Percentiles rank a stretch among this genome's conserved stretches.
These are phyloP conservation scores for Atherinomorus stipes DNA, from an alignment of 2,113 vertebrate species.

Conservation along the genomic window DNA sequence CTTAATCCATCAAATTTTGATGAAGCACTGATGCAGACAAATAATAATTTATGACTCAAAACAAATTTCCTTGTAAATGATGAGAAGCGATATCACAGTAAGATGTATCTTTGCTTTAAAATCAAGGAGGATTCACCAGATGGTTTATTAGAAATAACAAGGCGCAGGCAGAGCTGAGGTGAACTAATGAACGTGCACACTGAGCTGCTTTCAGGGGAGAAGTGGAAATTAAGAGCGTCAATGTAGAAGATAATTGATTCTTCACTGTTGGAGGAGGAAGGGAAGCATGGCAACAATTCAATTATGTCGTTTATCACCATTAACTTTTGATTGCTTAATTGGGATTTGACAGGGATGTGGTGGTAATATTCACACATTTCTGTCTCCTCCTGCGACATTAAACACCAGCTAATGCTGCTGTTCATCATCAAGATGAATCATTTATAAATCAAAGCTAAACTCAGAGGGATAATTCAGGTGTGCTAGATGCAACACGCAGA, in stretches of 20 bases:
- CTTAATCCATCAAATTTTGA: slow-evolving; percentile 11
- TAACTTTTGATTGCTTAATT: not conserved
- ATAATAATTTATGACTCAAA: slow-evolving; percentile 32
- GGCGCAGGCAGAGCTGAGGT: not conserved
- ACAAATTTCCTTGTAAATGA: slow-evolving; percentile 22
- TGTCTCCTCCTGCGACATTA: too few relatives aligned
- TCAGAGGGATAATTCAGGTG: too few relatives aligned
- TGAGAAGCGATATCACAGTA: slow-evolving; percentile 1
- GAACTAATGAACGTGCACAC: not conserved
- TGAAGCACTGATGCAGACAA: slow-evolving; percentile 14
- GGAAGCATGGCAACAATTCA: not conserved
- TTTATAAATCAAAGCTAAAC: too few relatives aligned
- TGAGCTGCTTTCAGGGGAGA: slow-evolving; percentile 1
- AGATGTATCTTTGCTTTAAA: slow-evolving; percentile 23
- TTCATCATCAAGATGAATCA: too few relatives aligned
- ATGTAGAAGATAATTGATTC: slow-evolving; percentile 1
- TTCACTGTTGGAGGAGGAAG: not conserved
- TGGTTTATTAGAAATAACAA: slow-evolving; percentile 14
- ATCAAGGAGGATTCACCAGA: slow-evolving; percentile 8
- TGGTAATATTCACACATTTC: too few relatives aligned
- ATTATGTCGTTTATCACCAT: not conserved
- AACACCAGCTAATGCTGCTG: too few relatives aligned
- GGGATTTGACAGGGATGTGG: not conserved
- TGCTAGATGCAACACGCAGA: too few relatives aligned
- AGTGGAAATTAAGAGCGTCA: not conserved